Conservation (phyloP, 1,140 invertebrate genomes). For the Paraescarpia echinospica region DNA sequence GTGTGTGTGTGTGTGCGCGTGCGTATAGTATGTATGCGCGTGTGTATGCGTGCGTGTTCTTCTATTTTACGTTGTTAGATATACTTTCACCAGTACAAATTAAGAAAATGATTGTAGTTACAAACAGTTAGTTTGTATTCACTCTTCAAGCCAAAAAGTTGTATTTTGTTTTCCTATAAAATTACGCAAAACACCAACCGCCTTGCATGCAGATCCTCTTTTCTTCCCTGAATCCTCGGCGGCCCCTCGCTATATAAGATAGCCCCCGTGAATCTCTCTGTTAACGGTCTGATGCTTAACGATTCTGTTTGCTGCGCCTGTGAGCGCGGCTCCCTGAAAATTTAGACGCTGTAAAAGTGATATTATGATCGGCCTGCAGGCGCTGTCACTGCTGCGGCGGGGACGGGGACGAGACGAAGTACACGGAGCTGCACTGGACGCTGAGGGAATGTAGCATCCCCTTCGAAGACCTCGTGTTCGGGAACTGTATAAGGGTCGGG, state of each 20-base stretch:
- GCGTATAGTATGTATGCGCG: not conserved
- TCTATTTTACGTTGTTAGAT: not conserved
- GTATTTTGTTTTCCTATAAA: too few species aligned
- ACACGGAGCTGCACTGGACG: conserved; percentile 28
- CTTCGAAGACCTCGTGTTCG: conserved; percentile 52
- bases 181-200: too few species aligned
- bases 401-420: not conserved
- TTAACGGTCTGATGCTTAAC: not conserved
- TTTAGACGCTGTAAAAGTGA: too few species aligned
- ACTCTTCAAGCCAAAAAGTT: too few species aligned
- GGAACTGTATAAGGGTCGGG: conserved; percentile 49
- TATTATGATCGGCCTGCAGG: not conserved
- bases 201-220: not conserved
- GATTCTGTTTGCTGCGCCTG: not conserved
- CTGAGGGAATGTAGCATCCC: conserved; percentile 56
- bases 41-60: not conserved
- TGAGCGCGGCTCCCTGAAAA: too few species aligned
- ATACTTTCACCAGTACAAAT: too few species aligned
- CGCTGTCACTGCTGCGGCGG: conserved; percentile 14
- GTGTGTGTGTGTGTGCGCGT: not conserved
- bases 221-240: not conserved
- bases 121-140: too few species aligned
- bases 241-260: not conserved
- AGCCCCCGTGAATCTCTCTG: not conserved
- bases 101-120: too few species aligned